Base-by-base conservation (phyloP, 1,140 invertebrate species). In the Lepidotrigona ventralis region DNA sequence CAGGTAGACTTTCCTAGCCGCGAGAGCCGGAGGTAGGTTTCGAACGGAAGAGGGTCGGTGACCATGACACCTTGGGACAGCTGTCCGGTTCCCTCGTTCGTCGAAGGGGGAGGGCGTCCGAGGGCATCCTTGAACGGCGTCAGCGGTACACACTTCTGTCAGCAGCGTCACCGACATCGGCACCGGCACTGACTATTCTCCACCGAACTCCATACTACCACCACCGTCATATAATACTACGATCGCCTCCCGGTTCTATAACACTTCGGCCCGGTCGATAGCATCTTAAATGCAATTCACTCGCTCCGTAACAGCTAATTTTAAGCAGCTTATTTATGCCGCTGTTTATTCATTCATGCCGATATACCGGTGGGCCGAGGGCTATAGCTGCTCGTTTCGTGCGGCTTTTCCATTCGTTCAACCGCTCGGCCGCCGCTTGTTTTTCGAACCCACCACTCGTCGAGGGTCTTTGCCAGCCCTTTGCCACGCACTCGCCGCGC, bases 341-440 rank as follows among this genome's bases (percentile, higher is more conserved):
- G 69, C 83, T 84, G 82, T 90, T 91, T 91, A 91, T 92, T 91
- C 90, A 91, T 92, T 92, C 87, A 91, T 89, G 86, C 90, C 88
- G 88, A 88, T 85, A 91, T 85, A 91, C 80, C 87, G 84, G 69
- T 83, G 39, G 39, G 39, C 73, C 53, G 80, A 76, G 87, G 79
- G 72, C 73, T 64, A 74, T 58, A 54, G 87, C 85, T 90, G 86
- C 86, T 87, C 86, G 88, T 92, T 91, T 89, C 90, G 90, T 91
- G 89, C 87, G 63, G 84, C 81, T 83, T 88, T 88, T 86, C 85
- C 86, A 84, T 76, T 88, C 84, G 77, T 64, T 68, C 75, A 58
- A 64, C 73, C 33, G 33, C 79, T 63, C 9, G 60, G 23, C 82
- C 29, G 60, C 58, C 39, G 39, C 77, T 82, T 78, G 85, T 87